phyloP scores from a whole-genome alignment of 2,113 vertebrate genomes.

The Fregata magnificens region DNA sequence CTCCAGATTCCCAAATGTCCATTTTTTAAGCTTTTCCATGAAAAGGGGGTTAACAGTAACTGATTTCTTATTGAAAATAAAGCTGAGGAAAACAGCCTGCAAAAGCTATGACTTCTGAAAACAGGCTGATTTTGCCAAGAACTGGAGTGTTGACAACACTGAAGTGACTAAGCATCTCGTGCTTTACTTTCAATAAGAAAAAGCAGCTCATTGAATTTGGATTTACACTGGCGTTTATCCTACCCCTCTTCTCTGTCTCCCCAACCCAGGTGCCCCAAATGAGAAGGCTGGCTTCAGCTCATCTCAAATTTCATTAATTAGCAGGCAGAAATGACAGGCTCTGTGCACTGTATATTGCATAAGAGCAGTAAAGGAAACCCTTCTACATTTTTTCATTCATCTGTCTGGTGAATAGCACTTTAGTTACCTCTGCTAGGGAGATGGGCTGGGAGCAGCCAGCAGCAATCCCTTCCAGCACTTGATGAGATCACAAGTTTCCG shows the following conservation, averaged over 20 bases:
- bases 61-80: neutral
- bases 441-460: neutral
- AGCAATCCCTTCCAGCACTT: neutral
- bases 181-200: neutral
- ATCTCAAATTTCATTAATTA: neutral
- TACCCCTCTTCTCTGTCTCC: neutral
- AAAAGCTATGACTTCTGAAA: neutral
- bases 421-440: neutral
- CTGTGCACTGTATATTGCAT: neutral
- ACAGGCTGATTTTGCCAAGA: neutral
- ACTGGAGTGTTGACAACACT: neutral
- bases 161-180: neutral
- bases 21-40: neutral
- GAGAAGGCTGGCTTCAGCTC: neutral
- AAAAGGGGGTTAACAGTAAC: neutral
- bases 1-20: neutral
- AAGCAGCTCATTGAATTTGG: neutral
- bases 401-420: neutral
- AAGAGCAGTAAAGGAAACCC: neutral
- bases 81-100: neutral
- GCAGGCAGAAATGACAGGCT: neutral
- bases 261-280: rapidly evolving
- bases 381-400: neutral
- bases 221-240: neutral
- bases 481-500: conserved; percentile 31